These are phyloP conservation scores for Poeciliopsis turneri DNA, from an alignment of 2,797 vertebrate species.

Conservation along the genomic window DNA sequence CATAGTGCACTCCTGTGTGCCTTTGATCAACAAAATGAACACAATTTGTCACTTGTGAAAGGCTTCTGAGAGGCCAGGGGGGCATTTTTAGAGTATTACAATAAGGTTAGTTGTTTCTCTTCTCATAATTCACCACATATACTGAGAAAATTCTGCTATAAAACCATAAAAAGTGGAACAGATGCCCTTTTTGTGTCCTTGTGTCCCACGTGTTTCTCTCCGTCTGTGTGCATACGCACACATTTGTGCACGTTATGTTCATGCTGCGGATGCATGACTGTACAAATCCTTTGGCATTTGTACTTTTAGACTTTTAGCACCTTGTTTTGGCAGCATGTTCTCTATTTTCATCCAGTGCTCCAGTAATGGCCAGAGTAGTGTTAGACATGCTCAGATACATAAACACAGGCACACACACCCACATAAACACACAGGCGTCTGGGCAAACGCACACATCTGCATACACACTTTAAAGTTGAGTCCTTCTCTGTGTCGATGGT, in stretches of 20 bases:
- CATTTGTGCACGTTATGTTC: slow-evolving; percentile 8
- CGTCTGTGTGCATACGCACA: not conserved
- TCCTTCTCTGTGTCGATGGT: slow-evolving; percentile 59
- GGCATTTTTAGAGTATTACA: slow-evolving; percentile 46
- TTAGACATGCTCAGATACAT: slow-evolving; percentile 40
- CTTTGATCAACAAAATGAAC: slow-evolving; percentile 60
- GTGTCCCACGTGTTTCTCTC: slow-evolving; percentile 27
- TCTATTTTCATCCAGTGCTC: slow-evolving; percentile 64
- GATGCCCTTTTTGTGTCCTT: slow-evolving; percentile 70
- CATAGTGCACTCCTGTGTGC: slow-evolving; percentile 28
- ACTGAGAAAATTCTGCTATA: slow-evolving; percentile 46
- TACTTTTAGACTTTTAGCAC: slow-evolving; percentile 74
- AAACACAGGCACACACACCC: not conserved
- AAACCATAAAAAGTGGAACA: slow-evolving; percentile 63
- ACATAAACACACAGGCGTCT: not conserved
- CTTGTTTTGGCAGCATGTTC: slow-evolving; percentile 75
- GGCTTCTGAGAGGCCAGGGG: slow-evolving; percentile 28
- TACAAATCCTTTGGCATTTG: slow-evolving; percentile 51
- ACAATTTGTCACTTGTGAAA: slow-evolving; percentile 33
- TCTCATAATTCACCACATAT: slow-evolving; percentile 42
- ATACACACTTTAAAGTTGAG: slow-evolving; percentile 61
- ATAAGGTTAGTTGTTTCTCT: slow-evolving; percentile 46
- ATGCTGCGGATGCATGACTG: slow-evolving; percentile 24
- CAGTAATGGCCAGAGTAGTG: slow-evolving; percentile 64
- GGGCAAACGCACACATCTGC: slow-evolving; percentile 23